Evolutionary conservation across 2,797 vertebrate genomes (phyloP).

Genomic region (Sebastes alutus): DNA sequence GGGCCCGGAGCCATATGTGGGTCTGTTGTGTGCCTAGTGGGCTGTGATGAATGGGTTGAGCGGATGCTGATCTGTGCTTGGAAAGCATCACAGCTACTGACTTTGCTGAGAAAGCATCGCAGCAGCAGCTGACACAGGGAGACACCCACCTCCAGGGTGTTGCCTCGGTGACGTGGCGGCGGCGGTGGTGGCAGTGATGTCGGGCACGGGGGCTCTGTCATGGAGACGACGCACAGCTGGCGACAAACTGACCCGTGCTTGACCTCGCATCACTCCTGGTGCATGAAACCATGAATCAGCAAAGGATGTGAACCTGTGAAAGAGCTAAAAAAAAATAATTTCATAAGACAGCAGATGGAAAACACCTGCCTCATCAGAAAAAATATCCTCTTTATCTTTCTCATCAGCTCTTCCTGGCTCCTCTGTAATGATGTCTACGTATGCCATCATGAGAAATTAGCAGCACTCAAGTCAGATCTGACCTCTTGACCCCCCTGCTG

Average conservation of each 20-base stretch:
- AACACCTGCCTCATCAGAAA: conserved; percentile 14
- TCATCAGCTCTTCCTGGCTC: neutral
- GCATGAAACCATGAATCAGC: conserved; percentile 26
- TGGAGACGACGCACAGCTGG: conserved; percentile 1
- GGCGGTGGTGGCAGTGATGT: neutral
- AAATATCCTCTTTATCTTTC: neutral
- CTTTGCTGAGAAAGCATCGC: conserved; percentile 36
- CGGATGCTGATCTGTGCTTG: conserved; percentile 63
- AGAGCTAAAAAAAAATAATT: neutral
- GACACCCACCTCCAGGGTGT: conserved; percentile 35
- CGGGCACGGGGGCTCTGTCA: neutral
- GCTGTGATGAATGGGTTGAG: conserved; percentile 65
- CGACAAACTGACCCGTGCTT: conserved; percentile 2
- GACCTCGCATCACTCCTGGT: neutral
- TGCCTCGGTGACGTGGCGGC: neutral
- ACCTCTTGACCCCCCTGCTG: conserved; percentile 24
- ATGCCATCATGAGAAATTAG: conserved; percentile 29
- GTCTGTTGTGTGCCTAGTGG: conserved; percentile 57
- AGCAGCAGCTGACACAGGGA: conserved; percentile 40
- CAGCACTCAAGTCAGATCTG: conserved; percentile 31
- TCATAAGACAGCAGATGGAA: conserved; percentile 13
- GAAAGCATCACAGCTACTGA: conserved; percentile 50
- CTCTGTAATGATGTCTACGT: neutral
- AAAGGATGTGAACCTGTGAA: neutral
- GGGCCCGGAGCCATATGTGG: conserved; percentile 62